These are phyloP conservation scores for Toxonevra muliebris DNA, from an alignment of 2,888 invertebrate genomes.

Conservation along the genomic window DNA sequence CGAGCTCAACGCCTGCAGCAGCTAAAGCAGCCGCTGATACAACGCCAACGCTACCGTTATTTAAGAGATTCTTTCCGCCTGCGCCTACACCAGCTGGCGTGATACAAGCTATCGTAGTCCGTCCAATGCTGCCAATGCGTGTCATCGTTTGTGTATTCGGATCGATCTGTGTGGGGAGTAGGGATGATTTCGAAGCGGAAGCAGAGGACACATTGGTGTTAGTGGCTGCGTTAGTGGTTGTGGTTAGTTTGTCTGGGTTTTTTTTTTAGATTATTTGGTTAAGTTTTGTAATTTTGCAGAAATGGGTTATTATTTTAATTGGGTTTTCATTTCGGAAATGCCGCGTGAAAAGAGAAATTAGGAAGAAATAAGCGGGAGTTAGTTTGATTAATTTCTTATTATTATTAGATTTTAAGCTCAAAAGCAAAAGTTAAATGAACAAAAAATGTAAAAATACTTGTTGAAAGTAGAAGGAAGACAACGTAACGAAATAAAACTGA, in stretches of 20 bases:
- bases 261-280: slow-evolving; percentile 4
- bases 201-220: slow-evolving; percentile 25
- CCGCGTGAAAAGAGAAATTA: slow-evolving; percentile 33
- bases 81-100: slow-evolving; percentile 48
- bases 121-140: slow-evolving; percentile 59
- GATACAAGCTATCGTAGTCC: slow-evolving; percentile 59
- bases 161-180: slow-evolving; percentile 29
- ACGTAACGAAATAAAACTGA: slow-evolving; percentile 31
- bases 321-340: slow-evolving; percentile 1
- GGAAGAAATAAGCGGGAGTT: slow-evolving; percentile 36
- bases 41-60: slow-evolving; percentile 48
- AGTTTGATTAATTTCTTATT: slow-evolving; percentile 40
- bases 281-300: slow-evolving; percentile 28
- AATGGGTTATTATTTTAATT: slow-evolving; percentile 23
- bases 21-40: slow-evolving; percentile 55
- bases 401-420: neutral
- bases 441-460: slow-evolving; percentile 9
- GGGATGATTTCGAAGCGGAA: slow-evolving; percentile 29
- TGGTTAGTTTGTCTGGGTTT: slow-evolving; percentile 49
- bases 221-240: slow-evolving; percentile 39
- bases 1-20: slow-evolving; percentile 58
- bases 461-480: slow-evolving; percentile 34
- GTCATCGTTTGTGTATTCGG: slow-evolving; percentile 49
- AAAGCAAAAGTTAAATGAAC: slow-evolving; percentile 17
- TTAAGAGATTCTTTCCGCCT: slow-evolving; percentile 44